A percentile compares a stretch with the other conserved stretches of the same genome.
Evolutionary conservation across 2,113 vertebrate genomes (phyloP).

Genomic region (Oxyura jamaicensis): DNA sequence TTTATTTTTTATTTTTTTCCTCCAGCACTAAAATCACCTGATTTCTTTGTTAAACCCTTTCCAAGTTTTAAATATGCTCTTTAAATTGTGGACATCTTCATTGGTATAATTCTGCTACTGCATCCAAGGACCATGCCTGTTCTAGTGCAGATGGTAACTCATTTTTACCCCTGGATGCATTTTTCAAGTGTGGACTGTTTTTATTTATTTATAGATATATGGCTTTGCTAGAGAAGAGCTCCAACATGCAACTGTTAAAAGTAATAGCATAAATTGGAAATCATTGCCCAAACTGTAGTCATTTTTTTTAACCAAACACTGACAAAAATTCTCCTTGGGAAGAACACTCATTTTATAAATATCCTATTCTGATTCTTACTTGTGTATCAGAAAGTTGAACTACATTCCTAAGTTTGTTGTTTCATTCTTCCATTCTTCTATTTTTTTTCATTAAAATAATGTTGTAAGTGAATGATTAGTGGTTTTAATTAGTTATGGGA

Average conservation of each 20-base stretch:
- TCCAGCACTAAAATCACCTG: not conserved
- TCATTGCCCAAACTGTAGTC: not conserved
- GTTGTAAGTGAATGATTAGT: not conserved
- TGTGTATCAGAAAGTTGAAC: not conserved
- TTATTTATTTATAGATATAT: not conserved
- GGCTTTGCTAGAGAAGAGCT: not conserved
- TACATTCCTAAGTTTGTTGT: not conserved
- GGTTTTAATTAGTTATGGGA: not conserved
- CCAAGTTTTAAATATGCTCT: not conserved
- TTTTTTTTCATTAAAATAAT: not conserved
- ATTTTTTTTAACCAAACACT: not conserved
- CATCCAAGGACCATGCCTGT: not conserved
- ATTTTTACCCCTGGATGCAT: not conserved
- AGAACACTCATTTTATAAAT: not conserved
- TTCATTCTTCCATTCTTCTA: not conserved
- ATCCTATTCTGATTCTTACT: not conserved
- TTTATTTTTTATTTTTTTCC: too few relatives aligned
- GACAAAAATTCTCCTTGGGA: not conserved
- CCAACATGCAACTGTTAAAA: not conserved
- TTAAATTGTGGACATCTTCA: not conserved
- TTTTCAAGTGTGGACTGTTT: not conserved
- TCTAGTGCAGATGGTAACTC: not conserved
- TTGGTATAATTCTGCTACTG: not conserved
- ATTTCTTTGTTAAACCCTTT: not conserved
- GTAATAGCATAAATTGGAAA: not conserved